Conservation (phyloP, 2,113 vertebrate species). For the Paracanthobrama guichenoti region DNA sequence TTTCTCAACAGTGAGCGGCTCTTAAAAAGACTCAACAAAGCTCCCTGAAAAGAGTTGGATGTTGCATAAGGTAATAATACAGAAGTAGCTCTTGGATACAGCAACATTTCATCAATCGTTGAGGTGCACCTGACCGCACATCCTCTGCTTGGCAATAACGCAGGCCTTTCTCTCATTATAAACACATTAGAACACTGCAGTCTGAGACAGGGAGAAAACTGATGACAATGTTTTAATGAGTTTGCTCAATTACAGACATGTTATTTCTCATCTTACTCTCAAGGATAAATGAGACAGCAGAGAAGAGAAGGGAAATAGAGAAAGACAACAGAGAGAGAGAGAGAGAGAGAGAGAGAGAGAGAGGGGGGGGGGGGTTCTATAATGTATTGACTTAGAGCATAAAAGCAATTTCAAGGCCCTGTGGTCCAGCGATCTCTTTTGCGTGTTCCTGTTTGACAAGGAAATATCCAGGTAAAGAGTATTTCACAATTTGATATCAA, state of each 20-base stretch:
- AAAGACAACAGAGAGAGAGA: background rate
- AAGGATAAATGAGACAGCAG: background rate
- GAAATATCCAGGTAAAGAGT: background rate
- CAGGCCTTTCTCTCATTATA: conserved; percentile 60
- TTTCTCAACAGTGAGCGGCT: conserved; percentile 4
- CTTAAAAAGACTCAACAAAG: background rate
- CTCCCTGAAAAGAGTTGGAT: conserved; percentile 2
- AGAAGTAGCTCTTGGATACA: background rate
- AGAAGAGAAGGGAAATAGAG: background rate
- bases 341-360: background rate
- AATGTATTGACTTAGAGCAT: background rate
- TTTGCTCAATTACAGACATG: conserved; percentile 63
- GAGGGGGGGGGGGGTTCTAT: background rate
- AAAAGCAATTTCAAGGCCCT: background rate
- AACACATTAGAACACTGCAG: conserved; percentile 65
- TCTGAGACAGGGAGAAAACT: conserved; percentile 67
- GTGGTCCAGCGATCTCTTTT: background rate
- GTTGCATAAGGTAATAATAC: background rate
- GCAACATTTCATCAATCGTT: conserved; percentile 48
- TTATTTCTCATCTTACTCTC: conserved; percentile 49
- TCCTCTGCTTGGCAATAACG: conserved; percentile 57
- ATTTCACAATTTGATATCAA: background rate
- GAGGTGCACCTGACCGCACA: conserved; percentile 59
- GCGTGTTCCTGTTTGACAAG: conserved; percentile 4
- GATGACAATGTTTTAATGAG: conserved; percentile 69